Conservation (phyloP, 2,888 invertebrate species). For the Drosophila peninsularis region DNA sequence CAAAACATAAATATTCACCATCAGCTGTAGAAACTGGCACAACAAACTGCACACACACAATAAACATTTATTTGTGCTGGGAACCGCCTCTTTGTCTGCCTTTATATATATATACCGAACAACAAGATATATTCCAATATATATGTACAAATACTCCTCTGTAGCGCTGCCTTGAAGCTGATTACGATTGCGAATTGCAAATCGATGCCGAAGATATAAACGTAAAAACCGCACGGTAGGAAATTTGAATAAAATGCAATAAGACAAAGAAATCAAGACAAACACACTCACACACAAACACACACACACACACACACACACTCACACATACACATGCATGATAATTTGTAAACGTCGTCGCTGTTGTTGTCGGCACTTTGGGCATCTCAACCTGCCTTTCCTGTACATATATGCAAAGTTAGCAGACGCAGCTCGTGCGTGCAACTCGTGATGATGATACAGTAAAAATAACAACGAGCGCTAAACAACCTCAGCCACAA, state of each 20-base stretch:
- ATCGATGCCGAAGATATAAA: slow-evolving; percentile 72
- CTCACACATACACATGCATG: slow-evolving; percentile 52
- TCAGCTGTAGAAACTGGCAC: slow-evolving; percentile 62
- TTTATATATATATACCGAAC: slow-evolving; percentile 11
- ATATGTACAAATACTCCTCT: slow-evolving; percentile 28
- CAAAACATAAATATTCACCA: slow-evolving; percentile 68
- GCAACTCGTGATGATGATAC: slow-evolving; percentile 72
- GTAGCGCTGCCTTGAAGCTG: slow-evolving; percentile 62
- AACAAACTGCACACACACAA: slow-evolving; percentile 41
- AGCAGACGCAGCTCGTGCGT: slow-evolving; percentile 77
- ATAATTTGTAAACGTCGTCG: slow-evolving; percentile 67
- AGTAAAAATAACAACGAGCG: slow-evolving; percentile 48
- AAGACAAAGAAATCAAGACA: slow-evolving; percentile 71
- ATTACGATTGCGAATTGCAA: slow-evolving; percentile 81
- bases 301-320: slow-evolving; percentile 34
- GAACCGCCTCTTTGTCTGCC: slow-evolving; percentile 34
- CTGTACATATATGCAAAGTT: slow-evolving; percentile 50
- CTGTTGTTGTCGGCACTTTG: slow-evolving; percentile 71
- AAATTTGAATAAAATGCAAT: slow-evolving; percentile 81
- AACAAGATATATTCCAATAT: slow-evolving; percentile 18
- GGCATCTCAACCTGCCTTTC: slow-evolving; percentile 13
- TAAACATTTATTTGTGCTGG: slow-evolving; percentile 44
- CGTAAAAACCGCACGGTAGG: slow-evolving; percentile 80
- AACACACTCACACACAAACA: slow-evolving; percentile 19
- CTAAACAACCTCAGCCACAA: slow-evolving; percentile 77